These are phyloP conservation scores for Folsomia candida DNA, from an alignment of 2,888 invertebrate species.

Conservation along the genomic window DNA sequence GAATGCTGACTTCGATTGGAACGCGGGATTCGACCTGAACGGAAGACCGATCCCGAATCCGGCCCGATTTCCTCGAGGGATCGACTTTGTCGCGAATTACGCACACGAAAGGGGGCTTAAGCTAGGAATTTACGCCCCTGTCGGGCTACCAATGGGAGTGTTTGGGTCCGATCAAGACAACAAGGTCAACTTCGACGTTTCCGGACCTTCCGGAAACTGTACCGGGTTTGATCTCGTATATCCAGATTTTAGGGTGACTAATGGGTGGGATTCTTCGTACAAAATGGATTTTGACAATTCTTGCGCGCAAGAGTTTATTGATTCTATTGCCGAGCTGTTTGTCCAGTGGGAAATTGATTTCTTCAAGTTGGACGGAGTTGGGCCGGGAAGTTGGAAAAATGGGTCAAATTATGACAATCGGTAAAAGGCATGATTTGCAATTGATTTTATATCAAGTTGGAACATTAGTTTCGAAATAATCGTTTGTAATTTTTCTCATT, in stretches of 20 bases:
- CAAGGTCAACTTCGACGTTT: conserved; percentile 18
- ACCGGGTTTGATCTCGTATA: conserved; percentile 18
- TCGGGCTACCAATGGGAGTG: conserved; percentile 14
- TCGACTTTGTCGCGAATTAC: too few relatives aligned
- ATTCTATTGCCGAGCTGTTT: conserved; percentile 13
- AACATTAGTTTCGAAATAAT: too few relatives aligned
- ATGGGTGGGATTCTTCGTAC: conserved; percentile 23
- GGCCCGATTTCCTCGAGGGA: too few relatives aligned
- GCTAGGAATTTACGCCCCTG: conserved; percentile 13
- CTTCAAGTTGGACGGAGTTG: conserved; percentile 24
- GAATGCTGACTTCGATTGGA: conserved; percentile 11
- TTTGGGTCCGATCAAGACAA: conserved; percentile 16
- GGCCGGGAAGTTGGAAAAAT: conserved; percentile 17
- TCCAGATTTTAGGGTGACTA: conserved; percentile 9
- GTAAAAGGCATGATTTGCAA: too few relatives aligned
- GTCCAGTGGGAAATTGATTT: conserved; percentile 23
- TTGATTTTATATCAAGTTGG: too few relatives aligned
- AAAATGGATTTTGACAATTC: conserved; percentile 21
- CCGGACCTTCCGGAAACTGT: neutral
- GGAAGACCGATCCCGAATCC: conserved; percentile 10
- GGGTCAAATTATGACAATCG: conserved; percentile 20
- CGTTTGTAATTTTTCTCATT: too few relatives aligned
- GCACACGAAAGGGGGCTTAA: neutral
- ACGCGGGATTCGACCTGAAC: neutral
- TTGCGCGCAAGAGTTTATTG: conserved; percentile 6